Percentiles rank a stretch among this genome's conserved stretches.
phyloP scores from a whole-genome alignment of 2,888 invertebrate genomes.

The Apamea anceps region DNA sequence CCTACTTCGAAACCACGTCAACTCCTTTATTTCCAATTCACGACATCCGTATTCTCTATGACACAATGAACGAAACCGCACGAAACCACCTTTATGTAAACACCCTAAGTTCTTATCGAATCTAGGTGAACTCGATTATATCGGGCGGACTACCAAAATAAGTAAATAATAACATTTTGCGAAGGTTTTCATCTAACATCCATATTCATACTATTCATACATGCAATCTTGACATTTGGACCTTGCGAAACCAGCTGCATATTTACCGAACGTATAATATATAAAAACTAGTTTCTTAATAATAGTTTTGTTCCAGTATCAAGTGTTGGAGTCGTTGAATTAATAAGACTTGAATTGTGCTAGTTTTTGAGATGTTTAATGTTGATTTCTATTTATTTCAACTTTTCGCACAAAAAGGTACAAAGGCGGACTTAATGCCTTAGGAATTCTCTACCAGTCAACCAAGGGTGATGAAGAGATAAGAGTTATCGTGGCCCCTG shows the following conservation, averaged over 20 bases:
- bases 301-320: conserved; percentile 22
- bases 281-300: conserved; percentile 26
- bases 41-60: no score
- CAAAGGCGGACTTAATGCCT: no score
- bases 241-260: conserved; percentile 47
- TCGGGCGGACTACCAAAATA: conserved; percentile 3
- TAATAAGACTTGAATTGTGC: neutral
- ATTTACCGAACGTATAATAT: conserved; percentile 31
- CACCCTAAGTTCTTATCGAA: neutral
- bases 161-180: neutral
- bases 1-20: no score
- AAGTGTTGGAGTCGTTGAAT: neutral
- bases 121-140: conserved; percentile 34
- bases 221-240: conserved; percentile 51
- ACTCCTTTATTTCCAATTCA: no score
- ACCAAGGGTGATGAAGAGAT: no score
- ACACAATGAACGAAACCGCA: no score
- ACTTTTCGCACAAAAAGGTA: no score
- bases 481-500: no score
- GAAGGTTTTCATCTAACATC: conserved; percentile 33
- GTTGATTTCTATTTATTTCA: neutral
- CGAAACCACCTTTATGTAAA: neutral
- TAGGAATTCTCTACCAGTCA: no score
- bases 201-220: conserved; percentile 54
- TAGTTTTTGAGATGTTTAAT: neutral